Percentiles rank a stretch among this genome's conserved stretches.
Evolutionary conservation across 2,888 invertebrate species (phyloP).

Genomic region (Pristionchus entomophagus): DNA sequence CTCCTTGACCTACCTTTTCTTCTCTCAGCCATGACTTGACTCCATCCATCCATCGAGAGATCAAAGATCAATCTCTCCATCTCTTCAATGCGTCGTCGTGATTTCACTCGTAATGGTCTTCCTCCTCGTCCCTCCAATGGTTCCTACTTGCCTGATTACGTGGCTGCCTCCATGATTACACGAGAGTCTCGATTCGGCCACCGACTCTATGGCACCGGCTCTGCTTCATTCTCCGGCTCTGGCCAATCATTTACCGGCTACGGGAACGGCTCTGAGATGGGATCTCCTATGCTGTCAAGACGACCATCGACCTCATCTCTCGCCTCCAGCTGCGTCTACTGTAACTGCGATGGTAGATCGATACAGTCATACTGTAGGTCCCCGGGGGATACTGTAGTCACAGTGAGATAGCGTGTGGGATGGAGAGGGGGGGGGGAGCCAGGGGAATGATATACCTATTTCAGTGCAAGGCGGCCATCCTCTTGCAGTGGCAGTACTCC

Average conservation of each 20-base stretch:
- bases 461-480: slow-evolving; percentile 46
- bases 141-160: slow-evolving; percentile 21
- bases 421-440: background rate
- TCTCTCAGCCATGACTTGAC: slow-evolving; percentile 36
- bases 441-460: background rate
- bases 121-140: background rate
- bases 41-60: background rate
- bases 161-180: background rate
- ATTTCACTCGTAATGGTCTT: background rate
- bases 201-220: slow-evolving; percentile 22
- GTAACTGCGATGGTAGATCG: background rate
- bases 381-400: background rate
- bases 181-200: background rate
- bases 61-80: background rate
- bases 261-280: background rate
- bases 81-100: slow-evolving; percentile 23
- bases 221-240: background rate
- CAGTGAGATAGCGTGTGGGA: background rate
- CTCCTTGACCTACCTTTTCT: background rate
- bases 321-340: slow-evolving; percentile 17
- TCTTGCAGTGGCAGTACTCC: slow-evolving; percentile 27
- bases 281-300: slow-evolving; percentile 11
- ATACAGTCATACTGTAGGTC: background rate
- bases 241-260: background rate
- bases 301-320: slow-evolving; percentile 18